Percentiles rank a stretch among this genome's conserved stretches.
Conservation (phyloP, 2,888 invertebrate species). For the Nipponacmea schrenckii region DNA sequence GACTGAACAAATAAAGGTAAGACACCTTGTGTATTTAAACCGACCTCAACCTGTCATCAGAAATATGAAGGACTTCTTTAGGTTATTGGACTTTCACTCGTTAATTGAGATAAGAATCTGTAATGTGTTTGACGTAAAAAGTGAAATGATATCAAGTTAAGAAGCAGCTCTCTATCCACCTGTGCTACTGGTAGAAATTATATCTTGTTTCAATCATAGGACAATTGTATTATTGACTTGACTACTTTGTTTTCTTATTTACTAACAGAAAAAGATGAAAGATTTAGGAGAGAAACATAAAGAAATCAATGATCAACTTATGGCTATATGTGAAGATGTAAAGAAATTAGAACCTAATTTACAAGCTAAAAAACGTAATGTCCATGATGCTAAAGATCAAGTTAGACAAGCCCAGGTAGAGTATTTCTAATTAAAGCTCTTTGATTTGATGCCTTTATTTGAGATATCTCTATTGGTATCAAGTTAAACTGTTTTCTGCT, state of each 20-base stretch:
- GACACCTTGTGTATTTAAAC: not conserved
- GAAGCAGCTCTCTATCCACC: no score
- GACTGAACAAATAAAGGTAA: conserved; percentile 62
- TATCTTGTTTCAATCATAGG: no score
- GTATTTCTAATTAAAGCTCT: not conserved
- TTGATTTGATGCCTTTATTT: not conserved
- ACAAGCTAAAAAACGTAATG: conserved; percentile 39
- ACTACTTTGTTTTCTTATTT: no score
- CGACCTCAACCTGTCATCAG: no score
- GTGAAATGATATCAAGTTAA: no score
- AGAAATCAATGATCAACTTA: conserved; percentile 43
- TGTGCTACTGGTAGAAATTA: no score
- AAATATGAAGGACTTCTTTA: no score
- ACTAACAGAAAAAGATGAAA: conserved; percentile 46
- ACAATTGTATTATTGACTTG: no score
- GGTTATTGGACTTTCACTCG: no score
- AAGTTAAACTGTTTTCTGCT: not conserved
- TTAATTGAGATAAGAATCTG: no score
- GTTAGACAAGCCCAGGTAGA: conserved; percentile 42
- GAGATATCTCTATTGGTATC: not conserved
- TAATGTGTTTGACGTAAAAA: no score
- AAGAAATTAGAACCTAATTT: conserved; percentile 47
- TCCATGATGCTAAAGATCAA: conserved; percentile 48
- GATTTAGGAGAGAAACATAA: conserved; percentile 39
- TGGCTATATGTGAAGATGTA: conserved; percentile 47